A percentile compares a stretch with the other conserved stretches of the same genome.
Evolutionary conservation across 2,888 invertebrate genomes (phyloP).

Genomic region (Lasioglossum lativentre): DNA sequence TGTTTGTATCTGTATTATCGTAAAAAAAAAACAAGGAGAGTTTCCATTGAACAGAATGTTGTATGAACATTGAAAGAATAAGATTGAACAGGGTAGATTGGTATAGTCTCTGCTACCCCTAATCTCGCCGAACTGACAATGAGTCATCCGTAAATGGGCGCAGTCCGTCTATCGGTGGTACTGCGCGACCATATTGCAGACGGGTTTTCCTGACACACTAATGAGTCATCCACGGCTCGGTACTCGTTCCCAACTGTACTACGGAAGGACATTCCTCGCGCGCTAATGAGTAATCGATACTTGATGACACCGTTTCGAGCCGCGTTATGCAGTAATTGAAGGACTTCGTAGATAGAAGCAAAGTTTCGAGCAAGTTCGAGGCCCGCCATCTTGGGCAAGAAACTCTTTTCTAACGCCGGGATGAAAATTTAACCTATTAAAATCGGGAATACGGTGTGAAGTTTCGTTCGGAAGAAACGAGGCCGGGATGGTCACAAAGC

Average conservation of each 20-base stretch:
- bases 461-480: background rate
- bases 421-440: constrained; percentile 1
- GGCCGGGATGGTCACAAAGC: background rate
- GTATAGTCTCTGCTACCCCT: background rate
- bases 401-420: background rate
- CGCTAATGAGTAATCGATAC: constrained; percentile 27
- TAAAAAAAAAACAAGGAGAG: background rate
- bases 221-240: constrained; percentile 6
- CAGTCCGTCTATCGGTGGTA: background rate
- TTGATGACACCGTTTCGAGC: constrained; percentile 9
- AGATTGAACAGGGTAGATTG: background rate
- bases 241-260: background rate
- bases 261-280: background rate
- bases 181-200: background rate
- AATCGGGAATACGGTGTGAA: background rate
- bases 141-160: background rate
- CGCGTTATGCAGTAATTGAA: background rate
- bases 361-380: constrained; percentile 4
- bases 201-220: background rate
- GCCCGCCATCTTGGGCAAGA: background rate
- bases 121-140: background rate
- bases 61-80: background rate
- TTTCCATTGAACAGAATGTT: background rate
- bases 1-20: too few species aligned
- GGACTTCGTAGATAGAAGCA: constrained; percentile 16